phyloP scores from a whole-genome alignment of 2,797 vertebrate species.

The Odontamblyopus rebecca region DNA sequence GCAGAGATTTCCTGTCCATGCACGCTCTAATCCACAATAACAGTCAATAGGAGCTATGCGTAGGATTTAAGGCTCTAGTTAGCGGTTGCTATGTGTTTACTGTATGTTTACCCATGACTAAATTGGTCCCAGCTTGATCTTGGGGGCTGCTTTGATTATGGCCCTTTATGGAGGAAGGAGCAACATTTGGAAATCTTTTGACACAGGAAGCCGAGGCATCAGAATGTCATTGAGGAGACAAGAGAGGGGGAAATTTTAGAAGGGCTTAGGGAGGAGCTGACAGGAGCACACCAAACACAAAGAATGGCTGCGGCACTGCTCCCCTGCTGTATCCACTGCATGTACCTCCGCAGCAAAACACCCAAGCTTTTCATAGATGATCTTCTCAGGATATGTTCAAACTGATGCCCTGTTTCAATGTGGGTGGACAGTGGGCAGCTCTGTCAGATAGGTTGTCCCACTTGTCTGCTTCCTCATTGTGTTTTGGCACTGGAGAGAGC shows the following conservation, averaged over 20 bases:
- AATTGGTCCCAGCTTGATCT: conserved; percentile 68
- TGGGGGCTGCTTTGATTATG: conserved; percentile 72
- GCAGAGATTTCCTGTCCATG: conserved; percentile 42
- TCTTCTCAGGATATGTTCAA: conserved; percentile 21
- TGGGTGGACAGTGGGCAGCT: conserved; percentile 31
- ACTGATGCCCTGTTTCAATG: conserved; percentile 21
- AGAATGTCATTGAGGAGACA: conserved; percentile 57
- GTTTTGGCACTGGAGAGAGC: conserved; percentile 69
- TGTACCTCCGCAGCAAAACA: conserved; percentile 36
- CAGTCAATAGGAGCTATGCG: conserved; percentile 45
- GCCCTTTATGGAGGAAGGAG: conserved; percentile 67
- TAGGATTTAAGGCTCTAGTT: conserved; percentile 37
- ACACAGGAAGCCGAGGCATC: conserved; percentile 68
- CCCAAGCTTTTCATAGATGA: conserved; percentile 31
- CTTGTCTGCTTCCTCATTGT: conserved; percentile 57
- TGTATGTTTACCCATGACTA: conserved; percentile 73
- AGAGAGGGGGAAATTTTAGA: conserved; percentile 17
- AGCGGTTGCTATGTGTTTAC: conserved; percentile 56
- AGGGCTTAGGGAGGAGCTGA: conserved; percentile 62
- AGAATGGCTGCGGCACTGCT: conserved; percentile 61
- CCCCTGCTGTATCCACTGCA: conserved; percentile 41
- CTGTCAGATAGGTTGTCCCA: conserved; percentile 48
- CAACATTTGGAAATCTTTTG: conserved; percentile 69
- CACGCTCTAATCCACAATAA: conserved; percentile 44
- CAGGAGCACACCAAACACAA: conserved; percentile 62